Evolutionary conservation across 2,797 vertebrate species (phyloP).

Genomic region (Sebastes nivosus): DNA sequence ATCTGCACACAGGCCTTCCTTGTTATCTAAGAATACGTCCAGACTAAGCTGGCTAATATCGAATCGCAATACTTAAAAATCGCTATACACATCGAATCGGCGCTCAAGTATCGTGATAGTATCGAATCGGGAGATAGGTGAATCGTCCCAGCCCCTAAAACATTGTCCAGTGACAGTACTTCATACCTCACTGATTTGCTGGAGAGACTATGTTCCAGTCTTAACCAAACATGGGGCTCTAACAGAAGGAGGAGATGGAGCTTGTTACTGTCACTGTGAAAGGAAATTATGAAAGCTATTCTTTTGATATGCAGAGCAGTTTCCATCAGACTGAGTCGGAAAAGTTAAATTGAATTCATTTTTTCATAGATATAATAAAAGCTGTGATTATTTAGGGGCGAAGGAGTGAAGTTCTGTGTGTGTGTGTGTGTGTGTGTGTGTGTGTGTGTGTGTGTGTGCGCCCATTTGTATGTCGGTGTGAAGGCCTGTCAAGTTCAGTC

Average conservation of each 20-base stretch:
- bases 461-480: conserved; percentile 25
- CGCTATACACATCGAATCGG: no score
- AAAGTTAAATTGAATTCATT: conserved; percentile 51
- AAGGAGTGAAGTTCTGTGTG: conserved; percentile 27
- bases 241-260: conserved; percentile 16
- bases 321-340: not conserved
- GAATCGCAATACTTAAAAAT: no score
- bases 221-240: conserved; percentile 15
- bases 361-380: conserved; percentile 44
- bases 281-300: conserved; percentile 19
- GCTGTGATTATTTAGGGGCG: conserved; percentile 28
- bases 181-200: not conserved
- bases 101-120: no score
- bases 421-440: no score
- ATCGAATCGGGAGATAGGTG: no score
- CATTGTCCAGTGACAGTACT: not conserved
- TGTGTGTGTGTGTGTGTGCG: not conserved
- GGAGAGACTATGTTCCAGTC: not conserved
- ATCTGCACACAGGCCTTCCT: not conserved
- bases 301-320: conserved; percentile 52
- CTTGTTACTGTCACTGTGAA: conserved; percentile 30
- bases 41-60: not conserved
- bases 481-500: conserved; percentile 58
- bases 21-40: not conserved
- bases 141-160: no score